Conservation (phyloP, 2,888 invertebrate genomes). For the Cephus pygmeus region DNA sequence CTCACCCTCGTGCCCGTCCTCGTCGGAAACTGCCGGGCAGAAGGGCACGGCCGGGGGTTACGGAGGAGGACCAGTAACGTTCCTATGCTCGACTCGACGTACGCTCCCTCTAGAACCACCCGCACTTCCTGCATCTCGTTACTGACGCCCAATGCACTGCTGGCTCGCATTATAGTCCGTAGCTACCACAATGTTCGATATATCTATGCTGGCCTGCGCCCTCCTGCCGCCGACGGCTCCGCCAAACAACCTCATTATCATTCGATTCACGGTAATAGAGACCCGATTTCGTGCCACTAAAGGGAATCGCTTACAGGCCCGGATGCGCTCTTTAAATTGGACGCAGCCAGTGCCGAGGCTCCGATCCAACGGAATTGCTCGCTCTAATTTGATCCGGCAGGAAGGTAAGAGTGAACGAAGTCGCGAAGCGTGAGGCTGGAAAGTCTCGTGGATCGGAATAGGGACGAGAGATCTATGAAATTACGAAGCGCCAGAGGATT, state of each 20-base stretch:
- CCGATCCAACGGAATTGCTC: background rate
- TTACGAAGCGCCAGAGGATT: too few relatives aligned
- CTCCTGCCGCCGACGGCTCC: conserved; percentile 6
- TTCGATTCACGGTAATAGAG: conserved; percentile 60
- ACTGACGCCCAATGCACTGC: conserved; percentile 59
- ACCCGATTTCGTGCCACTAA: conserved; percentile 28
- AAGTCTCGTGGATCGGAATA: too few relatives aligned
- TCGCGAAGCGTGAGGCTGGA: too few relatives aligned
- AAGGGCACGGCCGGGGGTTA: too few relatives aligned
- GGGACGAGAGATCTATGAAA: too few relatives aligned
- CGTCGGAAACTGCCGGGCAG: too few relatives aligned
- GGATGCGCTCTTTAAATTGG: conserved; percentile 6
- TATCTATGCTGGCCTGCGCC: background rate
- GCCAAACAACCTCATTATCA: conserved; percentile 60
- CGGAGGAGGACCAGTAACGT: conserved; percentile 7
- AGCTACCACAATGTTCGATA: conserved; percentile 14
- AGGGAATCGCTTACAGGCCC: background rate
- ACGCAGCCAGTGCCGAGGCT: background rate
- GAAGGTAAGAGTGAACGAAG: too few relatives aligned
- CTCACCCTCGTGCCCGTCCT: conserved; percentile 23
- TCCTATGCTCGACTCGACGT: conserved; percentile 32
- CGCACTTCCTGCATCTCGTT: conserved; percentile 64
- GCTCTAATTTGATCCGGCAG: too few relatives aligned
- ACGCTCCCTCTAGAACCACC: conserved; percentile 38
- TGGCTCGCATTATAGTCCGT: conserved; percentile 58